These are phyloP conservation scores for Conomelus anceps DNA, from an alignment of 2,888 invertebrate species.

Conservation along the genomic window DNA sequence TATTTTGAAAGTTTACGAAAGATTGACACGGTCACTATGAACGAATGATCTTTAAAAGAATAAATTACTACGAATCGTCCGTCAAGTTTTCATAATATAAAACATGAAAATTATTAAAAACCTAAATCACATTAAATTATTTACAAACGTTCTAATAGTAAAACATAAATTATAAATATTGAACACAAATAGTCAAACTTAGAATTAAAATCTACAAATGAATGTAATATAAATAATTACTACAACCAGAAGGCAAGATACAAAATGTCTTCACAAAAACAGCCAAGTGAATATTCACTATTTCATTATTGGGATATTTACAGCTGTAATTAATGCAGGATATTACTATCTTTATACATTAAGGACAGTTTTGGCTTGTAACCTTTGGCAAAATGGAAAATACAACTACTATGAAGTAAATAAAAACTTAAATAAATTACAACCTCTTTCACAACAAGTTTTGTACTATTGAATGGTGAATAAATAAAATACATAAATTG, in stretches of 20 bases:
- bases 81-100: too few species aligned
- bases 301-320: background rate
- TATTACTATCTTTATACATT: background rate
- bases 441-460: background rate
- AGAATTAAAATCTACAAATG: background rate
- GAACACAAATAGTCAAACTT: background rate
- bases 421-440: background rate
- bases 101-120: background rate
- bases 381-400: background rate
- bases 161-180: background rate
- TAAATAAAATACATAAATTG: too few species aligned
- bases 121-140: background rate
- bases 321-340: background rate
- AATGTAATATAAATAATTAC: background rate
- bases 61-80: background rate
- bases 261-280: background rate
- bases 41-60: too few species aligned
- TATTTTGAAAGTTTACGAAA: too few species aligned
- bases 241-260: background rate
- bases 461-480: background rate
- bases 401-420: background rate
- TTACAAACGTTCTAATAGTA: background rate
- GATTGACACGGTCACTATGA: too few species aligned
- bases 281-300: background rate
- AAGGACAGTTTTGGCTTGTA: background rate